These are phyloP conservation scores for Enteromius mattozi DNA, from an alignment of 2,797 vertebrate species.

Conservation along the genomic window DNA sequence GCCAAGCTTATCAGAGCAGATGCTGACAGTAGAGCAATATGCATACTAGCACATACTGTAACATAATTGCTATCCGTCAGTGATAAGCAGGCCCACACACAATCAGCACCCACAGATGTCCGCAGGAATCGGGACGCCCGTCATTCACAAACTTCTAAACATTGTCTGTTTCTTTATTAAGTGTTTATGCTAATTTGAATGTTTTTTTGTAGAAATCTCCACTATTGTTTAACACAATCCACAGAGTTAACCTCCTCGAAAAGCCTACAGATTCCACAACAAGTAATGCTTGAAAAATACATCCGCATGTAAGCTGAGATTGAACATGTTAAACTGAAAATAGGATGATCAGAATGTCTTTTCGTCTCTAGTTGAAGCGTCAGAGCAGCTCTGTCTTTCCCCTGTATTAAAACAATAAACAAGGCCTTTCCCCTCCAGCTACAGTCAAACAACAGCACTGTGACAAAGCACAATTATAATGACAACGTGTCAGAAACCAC, in stretches of 20 bases:
- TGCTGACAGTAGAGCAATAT: constrained; percentile 9
- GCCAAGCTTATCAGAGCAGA: constrained; percentile 19
- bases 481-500: constrained; percentile 2
- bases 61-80: constrained; percentile 28
- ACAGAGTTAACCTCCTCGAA: background rate
- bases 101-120: constrained; percentile 3
- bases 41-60: constrained; percentile 10
- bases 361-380: background rate
- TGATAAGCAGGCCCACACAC: constrained; percentile 17
- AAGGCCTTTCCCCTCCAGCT: constrained; percentile 4
- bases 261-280: background rate
- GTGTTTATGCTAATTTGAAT: background rate
- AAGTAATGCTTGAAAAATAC: background rate
- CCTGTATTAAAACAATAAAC: constrained; percentile 31
- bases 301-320: background rate
- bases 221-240: background rate
- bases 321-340: constrained; percentile 7
- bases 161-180: background rate
- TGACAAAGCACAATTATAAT: constrained; percentile 43
- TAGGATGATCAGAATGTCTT: background rate
- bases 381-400: background rate
- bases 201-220: background rate
- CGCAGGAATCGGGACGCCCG: background rate
- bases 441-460: constrained; percentile 10
- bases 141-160: background rate